phyloP scores from a whole-genome alignment of 2,797 vertebrate genomes.

The Tapera naevia region DNA sequence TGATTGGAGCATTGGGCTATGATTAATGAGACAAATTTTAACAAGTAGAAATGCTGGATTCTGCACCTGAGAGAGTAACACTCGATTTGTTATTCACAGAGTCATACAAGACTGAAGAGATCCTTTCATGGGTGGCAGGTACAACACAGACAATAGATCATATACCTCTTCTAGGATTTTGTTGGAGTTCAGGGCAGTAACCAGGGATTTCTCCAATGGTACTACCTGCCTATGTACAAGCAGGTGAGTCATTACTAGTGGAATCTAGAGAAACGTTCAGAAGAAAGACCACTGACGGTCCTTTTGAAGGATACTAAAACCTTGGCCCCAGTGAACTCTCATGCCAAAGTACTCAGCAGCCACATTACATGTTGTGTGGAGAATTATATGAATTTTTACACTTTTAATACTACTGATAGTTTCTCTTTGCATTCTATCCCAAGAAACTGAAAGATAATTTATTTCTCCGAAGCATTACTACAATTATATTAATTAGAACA shows the following conservation, averaged over 20 bases:
- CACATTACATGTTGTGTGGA: not conserved
- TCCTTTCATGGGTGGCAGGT: not conserved
- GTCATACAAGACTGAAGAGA: not conserved
- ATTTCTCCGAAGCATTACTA: not conserved
- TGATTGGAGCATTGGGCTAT: no score
- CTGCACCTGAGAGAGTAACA: not conserved
- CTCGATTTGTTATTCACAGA: not conserved
- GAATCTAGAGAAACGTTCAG: not conserved
- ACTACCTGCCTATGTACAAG: not conserved
- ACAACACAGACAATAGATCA: not conserved
- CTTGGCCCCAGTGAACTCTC: not conserved
- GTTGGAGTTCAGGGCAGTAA: not conserved
- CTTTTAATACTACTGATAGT: not conserved
- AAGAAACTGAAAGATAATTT: not conserved
- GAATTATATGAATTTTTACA: not conserved
- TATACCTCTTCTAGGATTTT: not conserved
- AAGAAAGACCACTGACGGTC: not conserved
- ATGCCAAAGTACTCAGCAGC: not conserved
- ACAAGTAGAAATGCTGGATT: not conserved
- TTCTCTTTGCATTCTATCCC: not conserved
- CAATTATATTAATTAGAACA: no score
- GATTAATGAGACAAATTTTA: not conserved
- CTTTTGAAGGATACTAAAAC: not conserved
- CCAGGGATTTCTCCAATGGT: not conserved
- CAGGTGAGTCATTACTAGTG: not conserved